Base-by-base conservation (phyloP, 2,797 vertebrate species). In the Lepus townsendii region DNA sequence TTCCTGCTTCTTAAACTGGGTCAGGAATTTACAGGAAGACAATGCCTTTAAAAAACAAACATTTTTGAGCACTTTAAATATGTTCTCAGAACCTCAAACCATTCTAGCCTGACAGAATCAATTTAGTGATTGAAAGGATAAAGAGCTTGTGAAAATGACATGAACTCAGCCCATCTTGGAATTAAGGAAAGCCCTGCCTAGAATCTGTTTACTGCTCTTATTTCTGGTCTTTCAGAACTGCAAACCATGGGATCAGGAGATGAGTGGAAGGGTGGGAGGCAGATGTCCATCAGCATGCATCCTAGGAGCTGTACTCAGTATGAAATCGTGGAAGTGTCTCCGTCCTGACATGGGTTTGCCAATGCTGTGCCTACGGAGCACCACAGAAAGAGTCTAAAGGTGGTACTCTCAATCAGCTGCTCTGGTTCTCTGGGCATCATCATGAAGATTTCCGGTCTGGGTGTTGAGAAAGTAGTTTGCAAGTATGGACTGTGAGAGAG, bases 291-390 rank as follows among this genome's bases (percentile, higher is more conserved):
- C 83, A 30, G 30, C 8, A 42, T 17, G 19, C 7, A 13, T 38
- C 8, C n/a, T 10, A 20, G 32, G 12, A 68, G 50, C 6, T 0
- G 2, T 5, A 4, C 12, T 52, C 20, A 0, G 27, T 32, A 9
- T 26, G 52, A 30, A 84, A 50, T 42, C 83, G 20, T 3, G 2
- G 52, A 57, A 4, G 26, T 6, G 38, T 20, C 54, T 83, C n/a
- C 17, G 27, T 57, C 27, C 30, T 63, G 32, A 66, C 30, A 2
- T 2, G 32, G 32, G 60, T 42, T 76, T 22, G 3, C 17, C 32
- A 60, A 30, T 65, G 20, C 22, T 13, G 22, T 16, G 32, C 66
- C 22, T 13, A 3, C 11, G 3, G 24, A 30, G 20, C 2, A 4
- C 19, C 32, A 3, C 42, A 19, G 65, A 60, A 20, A 35, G 30